Percentiles rank a stretch among this genome's conserved stretches.
These are phyloP conservation scores for Nemopilema nomurai DNA, from an alignment of 30 jellyfish, hydroid and myxozoan genomes.

Conservation along the genomic window DNA sequence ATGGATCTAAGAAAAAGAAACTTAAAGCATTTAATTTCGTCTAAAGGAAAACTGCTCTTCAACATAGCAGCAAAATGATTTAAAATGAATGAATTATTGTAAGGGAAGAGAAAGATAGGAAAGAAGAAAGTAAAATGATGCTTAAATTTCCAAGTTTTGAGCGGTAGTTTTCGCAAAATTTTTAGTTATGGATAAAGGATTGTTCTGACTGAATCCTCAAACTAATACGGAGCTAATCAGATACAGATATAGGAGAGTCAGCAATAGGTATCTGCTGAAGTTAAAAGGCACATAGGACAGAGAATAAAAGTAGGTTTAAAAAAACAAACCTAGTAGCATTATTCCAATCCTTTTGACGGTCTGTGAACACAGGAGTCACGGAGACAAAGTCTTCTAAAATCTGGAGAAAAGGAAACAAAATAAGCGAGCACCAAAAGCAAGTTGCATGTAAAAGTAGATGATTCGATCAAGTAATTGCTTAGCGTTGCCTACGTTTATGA, in stretches of 20 bases:
- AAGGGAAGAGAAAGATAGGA: neutral
- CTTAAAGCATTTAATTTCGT: neutral
- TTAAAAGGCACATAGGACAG: neutral
- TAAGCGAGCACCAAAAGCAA: too few species aligned
- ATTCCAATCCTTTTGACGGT: constrained; percentile 57
- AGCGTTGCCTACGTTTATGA: too few species aligned
- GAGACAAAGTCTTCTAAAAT: constrained; percentile 73
- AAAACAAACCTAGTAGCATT: constrained; percentile 18
- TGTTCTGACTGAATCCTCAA: too few species aligned
- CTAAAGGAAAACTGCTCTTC: neutral
- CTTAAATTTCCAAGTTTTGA: neutral
- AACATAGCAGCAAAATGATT: neutral
- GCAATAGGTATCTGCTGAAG: neutral
- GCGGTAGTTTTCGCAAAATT: neutral
- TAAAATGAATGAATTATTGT: too few species aligned
- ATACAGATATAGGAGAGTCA: neutral
- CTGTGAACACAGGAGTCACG: constrained; percentile 54
- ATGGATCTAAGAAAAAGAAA: constrained; percentile 12
- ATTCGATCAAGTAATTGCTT: too few species aligned
- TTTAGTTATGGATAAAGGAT: too few species aligned
- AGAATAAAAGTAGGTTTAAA: neutral
- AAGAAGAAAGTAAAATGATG: neutral
- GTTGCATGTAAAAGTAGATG: too few species aligned
- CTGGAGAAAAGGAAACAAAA: constrained; percentile 28
- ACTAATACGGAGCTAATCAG: too few species aligned